A percentile compares a stretch with the other conserved stretches of the same genome.
Conservation (phyloP, 2,797 vertebrate genomes). For the Salmo trutta region DNA sequence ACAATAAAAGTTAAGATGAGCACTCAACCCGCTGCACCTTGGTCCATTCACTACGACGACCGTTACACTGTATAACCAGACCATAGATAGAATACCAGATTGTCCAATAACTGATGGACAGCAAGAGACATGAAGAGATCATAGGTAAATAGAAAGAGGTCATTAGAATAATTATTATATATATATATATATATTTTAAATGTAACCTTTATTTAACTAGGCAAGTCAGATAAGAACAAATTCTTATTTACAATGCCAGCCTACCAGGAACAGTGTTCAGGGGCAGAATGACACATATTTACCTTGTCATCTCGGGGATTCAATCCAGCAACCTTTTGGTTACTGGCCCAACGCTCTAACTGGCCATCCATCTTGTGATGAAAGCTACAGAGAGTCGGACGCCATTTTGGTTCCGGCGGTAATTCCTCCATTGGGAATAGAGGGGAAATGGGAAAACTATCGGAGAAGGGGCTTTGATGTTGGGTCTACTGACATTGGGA, state of each 20-base stretch:
- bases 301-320: too few species aligned
- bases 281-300: too few species aligned
- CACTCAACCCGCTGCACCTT: too few species aligned
- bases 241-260: too few species aligned
- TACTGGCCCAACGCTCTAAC: too few species aligned
- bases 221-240: too few species aligned
- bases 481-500: background rate
- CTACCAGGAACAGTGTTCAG: too few species aligned
- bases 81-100: background rate
- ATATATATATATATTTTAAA: too few species aligned
- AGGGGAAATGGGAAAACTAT: conserved; percentile 54
- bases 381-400: conserved; percentile 33
- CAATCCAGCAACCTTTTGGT: too few species aligned
- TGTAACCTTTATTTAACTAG: too few species aligned
- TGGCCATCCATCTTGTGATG: conserved; percentile 30
- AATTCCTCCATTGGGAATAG: conserved; percentile 51
- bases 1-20: too few species aligned
- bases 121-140: background rate
- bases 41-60: too few species aligned
- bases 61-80: background rate
- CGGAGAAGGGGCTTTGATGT: conserved; percentile 35
- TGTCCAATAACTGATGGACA: background rate
- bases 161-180: background rate
- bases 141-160: conserved; percentile 22
- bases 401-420: conserved; percentile 15